Conservation (phyloP, 2,888 invertebrate genomes). For the Calameuta pallipes region DNA sequence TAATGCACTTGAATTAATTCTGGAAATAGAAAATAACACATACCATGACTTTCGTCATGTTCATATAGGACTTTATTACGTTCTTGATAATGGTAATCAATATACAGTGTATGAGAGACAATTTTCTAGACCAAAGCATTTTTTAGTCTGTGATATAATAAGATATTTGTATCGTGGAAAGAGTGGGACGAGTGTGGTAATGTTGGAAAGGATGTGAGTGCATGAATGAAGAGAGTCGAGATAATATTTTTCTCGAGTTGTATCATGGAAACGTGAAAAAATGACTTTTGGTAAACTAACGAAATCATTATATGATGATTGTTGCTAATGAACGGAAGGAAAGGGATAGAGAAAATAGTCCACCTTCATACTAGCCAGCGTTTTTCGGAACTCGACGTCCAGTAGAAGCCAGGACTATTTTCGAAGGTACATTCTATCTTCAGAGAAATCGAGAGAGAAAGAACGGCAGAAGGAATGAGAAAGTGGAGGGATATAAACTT, state of each 20-base stretch:
- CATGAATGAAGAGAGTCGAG: constrained; percentile 5
- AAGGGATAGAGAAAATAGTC: too few species aligned
- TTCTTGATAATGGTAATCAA: too few species aligned
- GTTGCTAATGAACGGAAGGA: constrained; percentile 20
- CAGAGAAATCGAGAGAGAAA: too few species aligned
- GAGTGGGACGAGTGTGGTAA: constrained; percentile 30
- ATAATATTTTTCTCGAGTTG: background rate
- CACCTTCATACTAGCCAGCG: too few species aligned
- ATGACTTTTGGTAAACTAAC: constrained; percentile 25
- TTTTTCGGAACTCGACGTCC: too few species aligned
- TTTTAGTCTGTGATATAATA: constrained; percentile 65
- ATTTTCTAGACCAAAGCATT: constrained; percentile 65
- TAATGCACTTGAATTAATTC: too few species aligned
- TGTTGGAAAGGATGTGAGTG: constrained; percentile 15
- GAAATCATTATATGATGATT: constrained; percentile 28
- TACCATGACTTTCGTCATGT: too few species aligned
- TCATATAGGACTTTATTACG: too few species aligned
- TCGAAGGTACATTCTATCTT: too few species aligned
- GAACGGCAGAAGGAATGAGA: background rate
- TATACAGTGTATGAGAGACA: constrained; percentile 13
- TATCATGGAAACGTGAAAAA: constrained; percentile 5
- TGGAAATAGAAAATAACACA: too few species aligned
- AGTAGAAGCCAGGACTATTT: too few species aligned
- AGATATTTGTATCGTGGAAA: constrained; percentile 50
- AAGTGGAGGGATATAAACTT: constrained; percentile 17